Percentiles rank a stretch among this genome's conserved stretches.
Evolutionary conservation across 1,140 invertebrate species (phyloP).

Genomic region (Calephelis virginiensis): DNA sequence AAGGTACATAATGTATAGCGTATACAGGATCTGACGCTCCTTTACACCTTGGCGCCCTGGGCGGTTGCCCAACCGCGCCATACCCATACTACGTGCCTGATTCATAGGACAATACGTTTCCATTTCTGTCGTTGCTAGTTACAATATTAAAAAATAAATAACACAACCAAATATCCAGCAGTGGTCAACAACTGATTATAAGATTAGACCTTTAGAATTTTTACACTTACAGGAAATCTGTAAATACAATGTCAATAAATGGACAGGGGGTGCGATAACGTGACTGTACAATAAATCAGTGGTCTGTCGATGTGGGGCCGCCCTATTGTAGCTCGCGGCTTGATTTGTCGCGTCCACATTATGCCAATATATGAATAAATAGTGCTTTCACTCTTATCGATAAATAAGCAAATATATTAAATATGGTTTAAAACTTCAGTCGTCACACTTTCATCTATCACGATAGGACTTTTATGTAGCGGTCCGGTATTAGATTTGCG

Average conservation of each 20-base stretch:
- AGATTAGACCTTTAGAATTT: neutral
- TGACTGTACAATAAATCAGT: slow-evolving; percentile 63
- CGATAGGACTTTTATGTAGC: too few species aligned
- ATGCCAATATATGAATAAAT: slow-evolving; percentile 45
- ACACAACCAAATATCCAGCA: too few species aligned
- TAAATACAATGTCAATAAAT: slow-evolving; percentile 33
- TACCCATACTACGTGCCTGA: too few species aligned
- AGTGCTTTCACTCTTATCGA: slow-evolving; percentile 40
- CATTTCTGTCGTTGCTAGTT: too few species aligned
- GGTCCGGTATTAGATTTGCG: too few species aligned
- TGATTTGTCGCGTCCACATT: slow-evolving; percentile 74
- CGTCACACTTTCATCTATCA: too few species aligned
- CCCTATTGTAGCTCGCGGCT: slow-evolving; percentile 63
- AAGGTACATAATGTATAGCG: too few species aligned
- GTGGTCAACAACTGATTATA: neutral
- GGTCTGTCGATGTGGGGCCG: slow-evolving; percentile 67
- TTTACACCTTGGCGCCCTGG: too few species aligned
- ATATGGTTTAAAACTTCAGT: neutral
- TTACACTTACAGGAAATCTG: slow-evolving; percentile 7
- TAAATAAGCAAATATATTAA: neutral
- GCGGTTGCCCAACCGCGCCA: too few species aligned
- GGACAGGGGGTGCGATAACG: slow-evolving; percentile 49
- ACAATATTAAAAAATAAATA: too few species aligned
- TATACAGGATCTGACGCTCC: too few species aligned
- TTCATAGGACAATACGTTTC: too few species aligned